Evolutionary conservation across 2,888 invertebrate species (phyloP), one percentile per base, ranked within the genome.

Genomic region (Rhagophthalmus giganteus): DNA sequence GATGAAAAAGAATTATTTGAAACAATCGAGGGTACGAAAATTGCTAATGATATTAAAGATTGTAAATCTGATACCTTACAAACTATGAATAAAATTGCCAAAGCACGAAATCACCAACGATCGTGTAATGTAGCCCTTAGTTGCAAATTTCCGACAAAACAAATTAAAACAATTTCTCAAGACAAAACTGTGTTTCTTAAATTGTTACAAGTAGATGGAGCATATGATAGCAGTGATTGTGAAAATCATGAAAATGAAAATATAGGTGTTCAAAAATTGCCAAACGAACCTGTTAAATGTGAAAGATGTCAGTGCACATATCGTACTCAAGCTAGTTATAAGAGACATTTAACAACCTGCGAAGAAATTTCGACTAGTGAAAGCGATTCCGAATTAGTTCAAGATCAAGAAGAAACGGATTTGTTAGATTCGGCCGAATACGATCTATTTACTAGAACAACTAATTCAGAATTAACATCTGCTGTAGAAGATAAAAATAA

Each of bases 281-380:
- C 79, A 27, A 87, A 87, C 61, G 83, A 86, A 62, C 87, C 89
- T 4, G 92, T 94, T 1, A 87, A 89, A 64, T 95, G 94, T 73
- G 85, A 87, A 61, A 83, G 89, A 56, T 95, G 94, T 68, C 90
- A 90, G 64, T 87, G 93, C 66, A 90, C 90, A 1, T 92, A 91
- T 66, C 79, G 91, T 63, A 90, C 90, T 35, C 85, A 85, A 56
- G 86, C 87, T 51, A 90, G 90, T 41, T 92, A 87, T 66, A 86
- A 89, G 63, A 79, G 90, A 31, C 92, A 92, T 69, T 76, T 91
- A 52, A 79, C 82, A 5, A 83, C 81, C 13, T 92, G 92, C 68
- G 90, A 90, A 62, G 83, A 86, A 69, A 83, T 89, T 74, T 83
- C 85, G 13, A 87, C 87, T 0, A 90, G 88, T 68, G 90, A 91